Base-by-base conservation (phyloP, 2,888 invertebrate species). In the Drosophila quinaria region DNA sequence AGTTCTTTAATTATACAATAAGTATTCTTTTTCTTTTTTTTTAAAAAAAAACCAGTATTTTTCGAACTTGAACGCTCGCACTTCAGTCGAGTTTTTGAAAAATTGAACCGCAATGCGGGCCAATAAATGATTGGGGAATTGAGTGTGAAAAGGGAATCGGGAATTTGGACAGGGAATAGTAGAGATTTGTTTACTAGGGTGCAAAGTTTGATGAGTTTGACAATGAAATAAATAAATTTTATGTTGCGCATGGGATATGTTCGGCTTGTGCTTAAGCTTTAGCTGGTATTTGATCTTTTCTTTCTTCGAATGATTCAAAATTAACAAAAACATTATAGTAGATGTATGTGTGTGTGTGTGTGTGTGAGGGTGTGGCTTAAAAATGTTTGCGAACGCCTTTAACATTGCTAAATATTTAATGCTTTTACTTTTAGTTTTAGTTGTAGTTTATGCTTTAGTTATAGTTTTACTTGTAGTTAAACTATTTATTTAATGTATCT, bases 221-320 rank as follows among this genome's bases (percentile, higher is more conserved):
- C 67, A 87, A 86, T 86, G 90, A 84, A 91, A 90, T 89, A 90
- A 90, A 82, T 87, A 90, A 89, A 87, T 70, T 64, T 76, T 71
- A 88, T 90, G 89, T 85, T 72, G 86, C 80, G 84, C 80, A 73
- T 86, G 85, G 80, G 79, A 86, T 89, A 78, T 85, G 86, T 89
- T 73, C 66, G 79, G 79, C 72, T 70, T 72, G 85, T 62, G 60
- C 41, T 61, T 75, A 47, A 77, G 49, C 73, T 63, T 51, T 52
- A 39, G 42, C 42, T 70, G 59, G 39, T 44, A 47, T 39, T 73
- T 61, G 25, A 22, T 60, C 39, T 61, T 15, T 15, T 52, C 13
- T 17, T 41, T 25, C 25, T 64, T 49, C 15, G 47, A 58, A 41
- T 63, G 47, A 52, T 33, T 19, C 15, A 58, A 59, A 33, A 51